Evolutionary conservation across 2,797 vertebrate species (phyloP), one percentile per base, ranked within the genome.

Genomic region (Anabas testudineus): DNA sequence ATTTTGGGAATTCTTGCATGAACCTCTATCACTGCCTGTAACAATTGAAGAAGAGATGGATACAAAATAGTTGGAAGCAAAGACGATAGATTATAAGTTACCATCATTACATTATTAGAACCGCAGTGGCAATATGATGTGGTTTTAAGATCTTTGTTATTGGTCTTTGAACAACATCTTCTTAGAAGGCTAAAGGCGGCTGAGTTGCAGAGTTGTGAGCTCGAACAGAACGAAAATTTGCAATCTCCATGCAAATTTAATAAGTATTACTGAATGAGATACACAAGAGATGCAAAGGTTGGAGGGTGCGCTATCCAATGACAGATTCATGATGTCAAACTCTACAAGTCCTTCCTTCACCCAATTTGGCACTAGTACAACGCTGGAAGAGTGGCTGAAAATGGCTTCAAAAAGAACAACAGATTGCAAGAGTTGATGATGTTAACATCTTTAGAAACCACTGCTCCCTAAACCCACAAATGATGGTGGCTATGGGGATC

Each of bases 1-100:
- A 71, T 22, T 67, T 10, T 22, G 32, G 68, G 73, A 74, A 80
- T 39, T 16, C 46, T 41, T 84, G 80, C 81, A 85, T 79, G 81
- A 87, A 74, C 30, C 48, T 80, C 45, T 19, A 7, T 26, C 0
- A 15, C 46, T 53, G 54, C 60, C 47, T 62, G 2, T 16, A 62
- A 76, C 1, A 3, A 56, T 18, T 70, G 34, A 62, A 49, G 10
- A 12, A 55, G 5, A 32, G 26, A 34, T 16, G 34, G 43, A 49
- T 0, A 28, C 1, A 52, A 22, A 37, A n/a, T 0, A 21, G 28
- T 13, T 61, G 18, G 48, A 47, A 36, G 24, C 19, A 66, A 56
- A 47, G 45, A 51, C 52, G 46, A 59, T 47, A 21, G 16, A 61
- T 36, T 0, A 6, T 6, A 6, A 60, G 41, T 15, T 15, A 22